Evolutionary conservation across 2,797 vertebrate genomes (phyloP), one percentile per base, ranked within the genome.

Genomic region (Semotilus atromaculatus): DNA sequence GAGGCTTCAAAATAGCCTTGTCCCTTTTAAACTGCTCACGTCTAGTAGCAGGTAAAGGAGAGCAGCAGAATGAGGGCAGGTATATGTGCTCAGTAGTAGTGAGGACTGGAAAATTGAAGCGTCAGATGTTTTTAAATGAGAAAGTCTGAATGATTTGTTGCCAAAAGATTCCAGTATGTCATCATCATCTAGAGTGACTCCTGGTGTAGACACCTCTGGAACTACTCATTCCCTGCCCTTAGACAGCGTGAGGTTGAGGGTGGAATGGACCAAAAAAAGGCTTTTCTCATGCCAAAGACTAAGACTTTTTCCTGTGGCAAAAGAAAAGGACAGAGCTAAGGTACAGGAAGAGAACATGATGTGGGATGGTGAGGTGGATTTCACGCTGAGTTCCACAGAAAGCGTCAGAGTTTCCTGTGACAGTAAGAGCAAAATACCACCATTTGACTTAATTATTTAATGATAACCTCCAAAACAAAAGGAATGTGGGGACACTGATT

Each of bases 321-420:
- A 85, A 85, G 86, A 87, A 84, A 58, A 43, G 67, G 79, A 85
- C 84, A 40, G 58, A 77, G 79, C 80, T 86, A 82, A 84, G 58
- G 38, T 26, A 72, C 86, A 88, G 88, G 88, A 88, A 86, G 82
- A 81, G 82, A 58, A 77, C 16, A 36, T 67, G 26, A 77, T 82
- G 66, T 81, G 85, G 85, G 86, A 89, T 85, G 81, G 92, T 80
- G 60, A 81, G 80, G 75, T 78, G 82, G 66, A 86, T 81, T 76
- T 64, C 85, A 80, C 34, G 67, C 83, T 76, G 58, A 79, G 75
- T 40, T 80, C 60, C 48, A 74, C 70, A 85, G 86, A 83, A 88
- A 89, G 68, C 31, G 8, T 64, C 68, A 73, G 75, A 64, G 62
- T 74, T 88, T 89, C 87, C 88, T 88, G 83, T 58, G 58, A 58